Evolutionary conservation across 35 echinoderm and acorn worm genomes (phyloP).

Genomic region (Nesometra sesokonis): DNA sequence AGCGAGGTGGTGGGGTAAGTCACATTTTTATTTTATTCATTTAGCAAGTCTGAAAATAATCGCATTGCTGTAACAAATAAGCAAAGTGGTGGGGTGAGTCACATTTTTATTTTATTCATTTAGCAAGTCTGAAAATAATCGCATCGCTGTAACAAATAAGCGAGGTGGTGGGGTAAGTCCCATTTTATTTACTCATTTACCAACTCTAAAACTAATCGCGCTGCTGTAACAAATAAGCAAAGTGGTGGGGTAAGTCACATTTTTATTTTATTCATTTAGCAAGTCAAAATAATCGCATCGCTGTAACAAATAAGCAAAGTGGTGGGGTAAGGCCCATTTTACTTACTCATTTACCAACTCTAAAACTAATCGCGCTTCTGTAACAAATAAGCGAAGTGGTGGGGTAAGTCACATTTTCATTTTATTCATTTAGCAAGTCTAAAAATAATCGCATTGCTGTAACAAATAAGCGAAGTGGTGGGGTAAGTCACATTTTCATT

Average conservation of each 20-base stretch:
- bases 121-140: too few relatives aligned
- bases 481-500: conserved; percentile 85
- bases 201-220: too few relatives aligned
- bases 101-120: too few relatives aligned
- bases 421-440: too few relatives aligned
- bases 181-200: too few relatives aligned
- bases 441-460: conserved; percentile 84
- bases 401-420: conserved; percentile 91
- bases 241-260: too few relatives aligned
- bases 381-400: conserved; percentile 90
- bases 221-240: conserved; percentile 84
- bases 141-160: conserved; percentile 89
- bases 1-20: conserved; percentile 92
- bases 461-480: conserved; percentile 87
- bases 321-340: conserved; percentile 91
- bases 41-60: too few relatives aligned
- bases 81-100: conserved; percentile 81
- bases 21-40: too few relatives aligned
- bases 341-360: too few relatives aligned
- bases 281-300: too few relatives aligned
- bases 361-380: conserved; percentile 72
- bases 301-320: conserved; percentile 85
- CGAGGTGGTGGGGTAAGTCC: conserved; percentile 83
- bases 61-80: conserved; percentile 93
- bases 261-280: too few relatives aligned